Evolutionary conservation across 2,888 invertebrate species (phyloP).

Genomic region (Drosophila silvestris): DNA sequence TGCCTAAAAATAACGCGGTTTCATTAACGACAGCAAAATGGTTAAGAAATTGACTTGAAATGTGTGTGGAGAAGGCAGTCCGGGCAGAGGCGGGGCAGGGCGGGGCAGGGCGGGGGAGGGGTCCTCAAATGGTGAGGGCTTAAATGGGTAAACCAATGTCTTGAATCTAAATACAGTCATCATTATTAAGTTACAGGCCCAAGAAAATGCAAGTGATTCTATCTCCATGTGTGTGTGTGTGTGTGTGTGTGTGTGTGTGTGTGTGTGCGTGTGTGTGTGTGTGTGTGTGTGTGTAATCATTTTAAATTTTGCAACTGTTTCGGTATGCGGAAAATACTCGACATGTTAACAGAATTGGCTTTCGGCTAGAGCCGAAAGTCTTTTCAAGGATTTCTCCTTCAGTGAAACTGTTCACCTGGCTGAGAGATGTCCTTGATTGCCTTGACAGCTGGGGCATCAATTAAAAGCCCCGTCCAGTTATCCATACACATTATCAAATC

Average conservation of each 20-base stretch:
- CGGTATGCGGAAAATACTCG: not conserved
- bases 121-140: not conserved
- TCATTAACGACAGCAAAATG: constrained; percentile 53
- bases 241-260: not conserved
- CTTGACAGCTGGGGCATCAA: not conserved
- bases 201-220: constrained; percentile 2
- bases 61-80: not conserved
- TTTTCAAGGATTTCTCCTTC: not conserved
- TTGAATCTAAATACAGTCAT: constrained; percentile 38
- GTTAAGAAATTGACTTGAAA: constrained; percentile 5
- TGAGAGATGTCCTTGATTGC: not conserved
- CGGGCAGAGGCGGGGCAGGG: not conserved
- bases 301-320: constrained; percentile 40
- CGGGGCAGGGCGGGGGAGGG: not conserved
- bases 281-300: constrained; percentile 9
- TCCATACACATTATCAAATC: not conserved
- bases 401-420: not conserved
- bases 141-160: not conserved
- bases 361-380: not conserved
- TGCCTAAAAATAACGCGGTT: constrained; percentile 63
- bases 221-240: not conserved
- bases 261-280: not conserved
- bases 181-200: constrained; percentile 3
- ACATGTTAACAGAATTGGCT: not conserved
- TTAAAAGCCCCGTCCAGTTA: not conserved